Base-by-base conservation (phyloP, 2,888 invertebrate genomes). In the Drosophila meridionalis region DNA sequence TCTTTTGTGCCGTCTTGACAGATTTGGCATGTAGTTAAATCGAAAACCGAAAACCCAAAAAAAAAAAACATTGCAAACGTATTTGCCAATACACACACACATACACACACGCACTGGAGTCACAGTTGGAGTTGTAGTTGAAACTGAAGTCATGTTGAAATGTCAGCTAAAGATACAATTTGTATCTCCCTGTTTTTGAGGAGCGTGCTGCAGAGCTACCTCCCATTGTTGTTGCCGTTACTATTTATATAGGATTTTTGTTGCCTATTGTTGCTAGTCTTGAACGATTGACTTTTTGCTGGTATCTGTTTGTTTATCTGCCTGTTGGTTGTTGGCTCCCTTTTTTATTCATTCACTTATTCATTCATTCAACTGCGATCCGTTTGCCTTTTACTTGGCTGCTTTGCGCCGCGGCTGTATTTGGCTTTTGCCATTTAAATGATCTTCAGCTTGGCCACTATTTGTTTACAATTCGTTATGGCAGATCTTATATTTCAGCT, bases 101-200 rank as follows among this genome's bases (percentile, higher is more conserved):
- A 65, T 64, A 76, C 66, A 43, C 12, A 56, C 36, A 32, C 82
- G 43, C 84, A 72, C 69, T 69, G 72, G 45, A 80, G 47, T 61
- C 79, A 50, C 75, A 66, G 47, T 56, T 62, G 62, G 52, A 50
- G 57, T 28, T 53, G 52, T 28, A 66, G 62, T 52, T 48, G 45
- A 57, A 88, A 59, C 48, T 48, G 45, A 57, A 88, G 86, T 77
- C 84, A 89, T 85, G 87, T 87, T 72, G 74, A 85, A 85, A 89
- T 85, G 89, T 89, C 85, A 85, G 73, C 77, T 70, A 69, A 66
- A 89, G 71, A 80, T 73, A 87, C 72, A 89, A 89, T 85, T 89
- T 85, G 85, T 89, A 77, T 65, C 76, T 65, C 61, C 69, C 65
- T 81, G 83, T 78, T 67, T 83, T 83, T 83, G 88, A 86, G 88